Percentiles rank a stretch among this genome's conserved stretches.
These are phyloP conservation scores for Sparus aurata DNA, from an alignment of 2,797 vertebrate species.

Conservation along the genomic window DNA sequence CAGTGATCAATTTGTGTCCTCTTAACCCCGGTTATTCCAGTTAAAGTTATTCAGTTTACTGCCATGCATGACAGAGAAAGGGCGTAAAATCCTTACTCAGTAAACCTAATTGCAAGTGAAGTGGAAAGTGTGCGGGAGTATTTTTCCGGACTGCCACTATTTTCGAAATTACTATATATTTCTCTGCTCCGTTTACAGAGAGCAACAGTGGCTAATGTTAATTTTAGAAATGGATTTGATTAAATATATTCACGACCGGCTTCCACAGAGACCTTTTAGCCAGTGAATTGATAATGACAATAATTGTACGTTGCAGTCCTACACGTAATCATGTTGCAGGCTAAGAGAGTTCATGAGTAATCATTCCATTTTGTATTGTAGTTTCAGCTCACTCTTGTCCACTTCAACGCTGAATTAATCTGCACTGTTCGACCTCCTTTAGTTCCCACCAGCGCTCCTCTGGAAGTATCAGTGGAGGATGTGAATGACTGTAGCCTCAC, in stretches of 20 bases:
- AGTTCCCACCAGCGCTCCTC: conserved; percentile 90
- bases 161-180: too few relatives aligned
- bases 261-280: too few relatives aligned
- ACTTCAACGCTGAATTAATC: background rate
- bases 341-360: background rate
- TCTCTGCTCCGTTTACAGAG: too few relatives aligned
- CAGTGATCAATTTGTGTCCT: background rate
- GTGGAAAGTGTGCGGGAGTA: too few relatives aligned
- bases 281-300: too few relatives aligned
- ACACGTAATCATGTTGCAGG: background rate
- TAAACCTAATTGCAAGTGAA: too few relatives aligned
- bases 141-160: too few relatives aligned
- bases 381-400: background rate
- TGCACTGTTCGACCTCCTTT: conserved; percentile 19
- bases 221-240: too few relatives aligned
- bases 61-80: background rate
- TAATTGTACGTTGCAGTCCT: background rate
- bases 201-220: too few relatives aligned
- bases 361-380: background rate
- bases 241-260: too few relatives aligned
- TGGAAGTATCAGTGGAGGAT: conserved; percentile 87
- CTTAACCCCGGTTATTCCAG: background rate
- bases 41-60: background rate
- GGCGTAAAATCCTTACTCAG: background rate
- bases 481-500: conserved; percentile 88